Conservation (phyloP, 2,888 invertebrate genomes). For the Notocelia uddmanniana region DNA sequence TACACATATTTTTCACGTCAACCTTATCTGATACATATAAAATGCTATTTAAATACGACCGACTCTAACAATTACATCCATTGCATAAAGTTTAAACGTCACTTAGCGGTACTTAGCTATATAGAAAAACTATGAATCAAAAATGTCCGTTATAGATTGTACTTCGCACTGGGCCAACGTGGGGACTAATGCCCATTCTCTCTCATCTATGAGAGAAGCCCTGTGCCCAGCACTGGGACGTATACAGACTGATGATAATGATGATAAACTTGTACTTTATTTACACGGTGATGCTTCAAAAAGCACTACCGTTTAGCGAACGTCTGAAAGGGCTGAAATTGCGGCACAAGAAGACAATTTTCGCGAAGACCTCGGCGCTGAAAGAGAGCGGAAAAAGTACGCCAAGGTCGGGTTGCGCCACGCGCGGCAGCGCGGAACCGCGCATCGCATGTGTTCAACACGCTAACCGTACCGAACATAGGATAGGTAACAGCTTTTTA, state of each 20-base stretch:
- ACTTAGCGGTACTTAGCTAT: neutral
- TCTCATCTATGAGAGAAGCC: too few relatives aligned
- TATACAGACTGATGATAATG: too few relatives aligned
- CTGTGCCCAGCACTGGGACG: too few relatives aligned
- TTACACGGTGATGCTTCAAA: neutral
- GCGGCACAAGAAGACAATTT: slow-evolving; percentile 57
- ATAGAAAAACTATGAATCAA: too few relatives aligned
- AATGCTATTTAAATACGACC: neutral
- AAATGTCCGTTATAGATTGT: too few relatives aligned
- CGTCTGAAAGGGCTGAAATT: slow-evolving; percentile 52
- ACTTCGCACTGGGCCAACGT: too few relatives aligned
- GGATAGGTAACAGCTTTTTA: neutral
- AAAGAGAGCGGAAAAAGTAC: slow-evolving; percentile 85
- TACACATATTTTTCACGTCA: too few relatives aligned
- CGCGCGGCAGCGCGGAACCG: slow-evolving; percentile 76
- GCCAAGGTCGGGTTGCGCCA: slow-evolving; percentile 83
- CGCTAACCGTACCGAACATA: neutral
- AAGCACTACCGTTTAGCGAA: neutral
- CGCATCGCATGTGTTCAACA: slow-evolving; percentile 50
- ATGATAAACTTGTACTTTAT: too few relatives aligned
- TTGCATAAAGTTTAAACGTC: neutral
- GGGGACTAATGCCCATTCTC: too few relatives aligned
- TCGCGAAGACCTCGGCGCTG: slow-evolving; percentile 70
- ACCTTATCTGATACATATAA: neutral
- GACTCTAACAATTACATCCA: neutral